These are phyloP conservation scores for Catharus minimus DNA, from an alignment of 2,113 vertebrate species.

Conservation along the genomic window DNA sequence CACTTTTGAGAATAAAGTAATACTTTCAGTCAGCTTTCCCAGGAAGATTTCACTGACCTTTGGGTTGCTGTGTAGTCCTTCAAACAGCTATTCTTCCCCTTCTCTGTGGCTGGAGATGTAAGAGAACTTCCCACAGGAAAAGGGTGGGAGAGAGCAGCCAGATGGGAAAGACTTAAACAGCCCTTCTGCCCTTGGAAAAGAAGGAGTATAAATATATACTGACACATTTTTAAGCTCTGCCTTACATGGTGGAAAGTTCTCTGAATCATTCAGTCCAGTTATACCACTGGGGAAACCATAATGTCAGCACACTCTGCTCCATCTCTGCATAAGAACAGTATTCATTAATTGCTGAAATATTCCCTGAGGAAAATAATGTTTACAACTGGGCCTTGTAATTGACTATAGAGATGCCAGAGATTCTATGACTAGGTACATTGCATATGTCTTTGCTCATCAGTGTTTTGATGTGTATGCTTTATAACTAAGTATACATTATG, in stretches of 20 bases:
- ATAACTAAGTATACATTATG: neutral
- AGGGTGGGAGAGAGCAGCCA: constrained; percentile 57
- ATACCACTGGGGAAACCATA: constrained; percentile 38
- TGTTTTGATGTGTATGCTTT: neutral
- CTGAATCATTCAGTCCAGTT: neutral
- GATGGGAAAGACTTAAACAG: constrained; percentile 58
- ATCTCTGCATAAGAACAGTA: neutral
- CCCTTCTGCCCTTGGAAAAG: constrained; percentile 46
- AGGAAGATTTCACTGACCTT: constrained; percentile 57
- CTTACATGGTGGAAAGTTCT: neutral
- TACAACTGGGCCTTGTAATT: neutral
- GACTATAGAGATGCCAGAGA: neutral
- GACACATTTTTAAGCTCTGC: constrained; percentile 41
- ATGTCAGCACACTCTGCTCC: constrained; percentile 27
- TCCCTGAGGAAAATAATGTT: neutral
- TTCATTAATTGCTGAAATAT: constrained; percentile 13
- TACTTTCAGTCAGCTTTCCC: constrained; percentile 39
- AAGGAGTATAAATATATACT: constrained; percentile 54
- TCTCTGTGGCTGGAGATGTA: neutral
- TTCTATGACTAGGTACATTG: neutral
- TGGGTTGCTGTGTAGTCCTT: constrained; percentile 13
- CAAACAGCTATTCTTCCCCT: constrained; percentile 42
- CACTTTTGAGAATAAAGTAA: neutral
- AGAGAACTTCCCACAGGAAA: constrained; percentile 66
- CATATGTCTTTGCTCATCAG: neutral